Conservation (phyloP, 64 coral and sea anemone genomes). For the Acropora yongei region DNA sequence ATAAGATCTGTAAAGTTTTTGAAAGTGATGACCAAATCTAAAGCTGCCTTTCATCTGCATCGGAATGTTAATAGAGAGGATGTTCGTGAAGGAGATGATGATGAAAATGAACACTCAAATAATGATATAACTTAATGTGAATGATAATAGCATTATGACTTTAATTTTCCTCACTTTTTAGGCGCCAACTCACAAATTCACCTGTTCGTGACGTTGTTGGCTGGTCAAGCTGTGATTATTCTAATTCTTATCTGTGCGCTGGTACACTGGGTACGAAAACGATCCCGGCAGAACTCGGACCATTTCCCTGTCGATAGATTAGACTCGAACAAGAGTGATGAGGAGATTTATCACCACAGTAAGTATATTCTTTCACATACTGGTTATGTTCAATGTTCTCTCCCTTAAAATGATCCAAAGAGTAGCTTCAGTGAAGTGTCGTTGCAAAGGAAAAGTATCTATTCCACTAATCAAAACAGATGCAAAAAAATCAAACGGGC, state of each 20-base stretch:
- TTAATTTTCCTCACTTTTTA: background rate
- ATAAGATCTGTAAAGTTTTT: no score
- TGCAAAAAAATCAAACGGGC: no score
- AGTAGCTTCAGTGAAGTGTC: no score
- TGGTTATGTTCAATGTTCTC: background rate
- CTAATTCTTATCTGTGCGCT: conserved; percentile 61
- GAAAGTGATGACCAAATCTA: no score
- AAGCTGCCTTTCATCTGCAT: no score
- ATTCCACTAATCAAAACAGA: no score
- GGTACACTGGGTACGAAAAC: conserved; percentile 70
- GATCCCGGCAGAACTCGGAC: background rate
- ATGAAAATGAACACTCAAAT: no score
- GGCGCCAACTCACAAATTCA: conserved; percentile 12
- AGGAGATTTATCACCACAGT: background rate
- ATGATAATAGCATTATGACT: background rate
- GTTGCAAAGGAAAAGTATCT: no score
- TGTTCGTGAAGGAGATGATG: no score
- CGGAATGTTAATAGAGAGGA: no score
- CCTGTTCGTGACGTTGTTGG: conserved; percentile 70
- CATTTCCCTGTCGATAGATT: conserved; percentile 17
- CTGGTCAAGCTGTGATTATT: conserved; percentile 46
- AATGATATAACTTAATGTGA: no score
- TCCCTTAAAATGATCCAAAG: background rate
- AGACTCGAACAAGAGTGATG: conserved; percentile 15
- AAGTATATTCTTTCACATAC: background rate